Evolutionary conservation across 2,888 invertebrate species (phyloP), one percentile per base, ranked within the genome.

Genomic region (Gymnocheta viridis): DNA sequence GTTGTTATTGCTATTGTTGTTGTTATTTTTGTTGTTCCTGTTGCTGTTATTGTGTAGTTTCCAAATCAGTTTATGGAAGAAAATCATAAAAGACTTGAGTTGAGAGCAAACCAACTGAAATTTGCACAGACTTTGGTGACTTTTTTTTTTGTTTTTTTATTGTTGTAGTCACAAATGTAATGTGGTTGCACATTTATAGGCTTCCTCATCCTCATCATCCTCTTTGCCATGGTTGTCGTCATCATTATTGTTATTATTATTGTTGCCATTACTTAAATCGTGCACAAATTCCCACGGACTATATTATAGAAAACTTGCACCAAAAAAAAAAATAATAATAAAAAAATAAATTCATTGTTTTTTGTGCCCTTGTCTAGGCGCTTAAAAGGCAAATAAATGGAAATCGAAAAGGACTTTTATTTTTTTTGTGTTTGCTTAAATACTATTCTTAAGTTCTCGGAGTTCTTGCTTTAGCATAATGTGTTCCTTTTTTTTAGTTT

Each of bases 221-320:
- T 72, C 44, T 22, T 44, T 64, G 10, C 29, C 51, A 10, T 44
- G 29, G n/a, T 17, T 51, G 62, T 79, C 47, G 56, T 79, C 38
- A 69, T 78, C 38, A 69, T 77, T 77, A 49, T 78, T 78, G 29
- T 69, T 60, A 49, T 69, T 79, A 69, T 73, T 73, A 67, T 84
- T 84, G 66, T 81, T 77, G 67, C 32, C 69, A 78, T 81, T 81
- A 81, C 84, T 69, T 70, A 81, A 84, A 81, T 84, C 84, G 84
- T 84, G 84, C 81, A 84, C 84, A 84, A 84, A 84, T 84, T 84
- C 84, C 84, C 84, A 84, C 84, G 84, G 84, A 84, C 84, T 81
- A 81, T 81, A 84, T 79, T 69, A 79, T 44, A 74, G 72, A 77
- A 62, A 64, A 73, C 10, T 32, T 38, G 35, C 54, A 67, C 17